A percentile compares a stretch with the other conserved stretches of the same genome.
These are phyloP conservation scores for Cyclura pinguis DNA, from an alignment of 2,797 vertebrate genomes.

Conservation along the genomic window DNA sequence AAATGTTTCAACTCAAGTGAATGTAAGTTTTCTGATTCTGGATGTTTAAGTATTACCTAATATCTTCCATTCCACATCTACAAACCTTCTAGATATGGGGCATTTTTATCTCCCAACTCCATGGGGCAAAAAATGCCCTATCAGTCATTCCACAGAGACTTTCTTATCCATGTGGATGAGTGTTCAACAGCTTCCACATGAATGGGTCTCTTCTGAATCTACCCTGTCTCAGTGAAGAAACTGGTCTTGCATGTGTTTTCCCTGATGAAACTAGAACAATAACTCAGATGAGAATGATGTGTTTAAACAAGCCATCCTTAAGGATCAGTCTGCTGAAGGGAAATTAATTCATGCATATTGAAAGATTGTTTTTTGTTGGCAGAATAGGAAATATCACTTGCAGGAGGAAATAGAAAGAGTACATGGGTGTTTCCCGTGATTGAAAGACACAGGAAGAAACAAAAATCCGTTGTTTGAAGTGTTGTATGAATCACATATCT, in stretches of 20 bases:
- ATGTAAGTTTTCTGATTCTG: no score
- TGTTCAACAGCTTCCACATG: neutral
- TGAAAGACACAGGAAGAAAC: slow-evolving; percentile 27
- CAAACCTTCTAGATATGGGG: no score
- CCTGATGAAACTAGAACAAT: slow-evolving; percentile 42
- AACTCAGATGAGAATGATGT: slow-evolving; percentile 30
- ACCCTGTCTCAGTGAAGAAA: slow-evolving; percentile 46
- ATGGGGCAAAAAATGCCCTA: no score
- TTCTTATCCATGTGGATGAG: neutral
- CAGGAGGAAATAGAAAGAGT: neutral
- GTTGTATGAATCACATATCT: slow-evolving; percentile 13
- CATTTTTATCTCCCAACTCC: no score
- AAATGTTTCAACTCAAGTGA: no score
- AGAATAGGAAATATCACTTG: slow-evolving; percentile 18
- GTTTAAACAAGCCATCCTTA: slow-evolving; percentile 50
- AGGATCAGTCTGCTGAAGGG: slow-evolving; percentile 56
- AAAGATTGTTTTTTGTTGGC: slow-evolving; percentile 31
- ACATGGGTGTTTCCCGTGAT: neutral
- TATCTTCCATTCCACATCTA: no score
- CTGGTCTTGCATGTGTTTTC: slow-evolving; percentile 55
- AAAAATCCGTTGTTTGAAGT: slow-evolving; percentile 35
- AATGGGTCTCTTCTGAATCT: neutral
- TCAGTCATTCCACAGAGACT: no score
- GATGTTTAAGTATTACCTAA: no score
- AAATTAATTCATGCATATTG: slow-evolving; percentile 56